Conservation (phyloP, 92 coral and sea anemone species). For the Porites evermanni region DNA sequence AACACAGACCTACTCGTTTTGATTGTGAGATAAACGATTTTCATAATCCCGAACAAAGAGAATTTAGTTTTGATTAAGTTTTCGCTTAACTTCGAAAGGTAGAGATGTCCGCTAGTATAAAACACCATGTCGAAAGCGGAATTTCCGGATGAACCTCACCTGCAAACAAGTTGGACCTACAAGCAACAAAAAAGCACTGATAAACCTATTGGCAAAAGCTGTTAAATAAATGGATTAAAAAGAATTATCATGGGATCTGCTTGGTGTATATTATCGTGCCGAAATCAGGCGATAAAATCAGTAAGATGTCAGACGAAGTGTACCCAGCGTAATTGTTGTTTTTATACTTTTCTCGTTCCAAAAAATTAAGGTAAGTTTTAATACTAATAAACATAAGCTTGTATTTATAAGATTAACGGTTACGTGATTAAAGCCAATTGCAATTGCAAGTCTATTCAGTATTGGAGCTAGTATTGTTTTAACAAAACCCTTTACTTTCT, state of each 20-base stretch:
- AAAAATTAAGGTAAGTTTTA: too few species aligned
- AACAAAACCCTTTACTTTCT: too few species aligned
- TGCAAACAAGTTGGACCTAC: not conserved
- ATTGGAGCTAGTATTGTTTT: too few species aligned
- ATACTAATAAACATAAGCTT: too few species aligned
- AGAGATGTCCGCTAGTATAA: not conserved
- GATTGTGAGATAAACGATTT: slow-evolving; percentile 6
- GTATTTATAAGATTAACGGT: too few species aligned
- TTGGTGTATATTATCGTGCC: not conserved
- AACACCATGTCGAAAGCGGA: slow-evolving; percentile 5
- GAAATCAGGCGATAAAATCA: not conserved
- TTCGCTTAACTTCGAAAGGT: too few species aligned
- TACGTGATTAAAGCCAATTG: too few species aligned
- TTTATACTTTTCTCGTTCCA: too few species aligned
- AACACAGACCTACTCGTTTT: not conserved
- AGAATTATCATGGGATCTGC: not conserved
- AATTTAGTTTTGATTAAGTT: slow-evolving; percentile 12
- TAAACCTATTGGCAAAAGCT: slow-evolving; percentile 5
- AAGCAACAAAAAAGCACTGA: not conserved
- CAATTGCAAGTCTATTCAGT: too few species aligned
- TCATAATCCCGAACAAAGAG: slow-evolving; percentile 18
- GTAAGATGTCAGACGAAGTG: not conserved
- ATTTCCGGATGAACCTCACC: slow-evolving; percentile 22
- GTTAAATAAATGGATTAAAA: slow-evolving; percentile 4
- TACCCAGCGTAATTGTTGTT: too few species aligned